Base-by-base conservation (phyloP, 2,113 vertebrate genomes). In the Solea solea region DNA sequence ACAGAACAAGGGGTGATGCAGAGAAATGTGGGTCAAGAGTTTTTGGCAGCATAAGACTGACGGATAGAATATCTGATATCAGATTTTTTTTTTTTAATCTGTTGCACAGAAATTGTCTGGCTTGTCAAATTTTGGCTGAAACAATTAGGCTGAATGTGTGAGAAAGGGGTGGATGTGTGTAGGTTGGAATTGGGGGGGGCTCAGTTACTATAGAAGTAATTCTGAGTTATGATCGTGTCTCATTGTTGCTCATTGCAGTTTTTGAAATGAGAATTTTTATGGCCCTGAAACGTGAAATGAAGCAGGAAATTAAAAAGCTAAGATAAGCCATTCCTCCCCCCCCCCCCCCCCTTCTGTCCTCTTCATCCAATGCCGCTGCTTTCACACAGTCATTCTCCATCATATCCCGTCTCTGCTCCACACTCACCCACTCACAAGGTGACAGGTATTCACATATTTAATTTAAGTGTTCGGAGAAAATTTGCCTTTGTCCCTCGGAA, bases 281-380 rank as follows among this genome's bases (percentile, higher is more conserved):
- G 71, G 72, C 65, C 73, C 54, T 79, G 74, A 92, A 86, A 86
- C 57, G 82, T 88, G 88, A 93, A 93, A 90, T 87, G 85, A 91
- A 92, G 90, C 91, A 92, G 89, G 88, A 93, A 93, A 93, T 93
- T 89, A 91, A 92, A 91, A 90, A 83, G 65, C 82, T 63, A 84
- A 85, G 87, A 91, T 91, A 88, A 90, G 86, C 48, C 49, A 8
- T 76, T 52, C 53, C 42, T 16, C 45, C 15, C 41, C 41, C 15
- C 40, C 14, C 11, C 11, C 14, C 14, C 48, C 14, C 49, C 10
- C 45, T 48, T 3, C 69, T 70, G 54, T 86, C 55, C 62, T 81
- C 61, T 74, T 76, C 59, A 59, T 81, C 84, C 74, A 74, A 76
- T 83, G 65, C 79, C 76, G 64, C 69, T 50, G 58, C 72, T 68